These are phyloP conservation scores for Enchytraeus crypticus DNA, from an alignment of 2,888 invertebrate species.

Conservation along the genomic window DNA sequence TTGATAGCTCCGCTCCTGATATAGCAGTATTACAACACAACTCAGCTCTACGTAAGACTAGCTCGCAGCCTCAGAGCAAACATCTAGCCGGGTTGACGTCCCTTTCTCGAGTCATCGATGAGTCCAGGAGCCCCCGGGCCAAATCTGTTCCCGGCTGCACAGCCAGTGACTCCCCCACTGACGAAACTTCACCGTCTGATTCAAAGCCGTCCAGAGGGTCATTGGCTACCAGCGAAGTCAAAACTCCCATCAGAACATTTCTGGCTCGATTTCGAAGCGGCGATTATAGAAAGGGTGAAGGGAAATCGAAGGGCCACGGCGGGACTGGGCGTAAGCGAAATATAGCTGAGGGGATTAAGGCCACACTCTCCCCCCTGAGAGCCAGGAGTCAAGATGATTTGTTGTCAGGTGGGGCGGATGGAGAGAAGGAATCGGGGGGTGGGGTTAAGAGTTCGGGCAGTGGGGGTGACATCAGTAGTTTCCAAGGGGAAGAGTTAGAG, in stretches of 20 bases:
- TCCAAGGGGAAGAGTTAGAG: no score
- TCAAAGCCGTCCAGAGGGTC: no score
- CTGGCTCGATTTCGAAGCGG: not conserved
- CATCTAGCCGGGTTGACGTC: no score
- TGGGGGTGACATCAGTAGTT: no score
- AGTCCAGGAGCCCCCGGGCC: not conserved
- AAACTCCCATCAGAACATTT: no score
- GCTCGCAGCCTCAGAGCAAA: slow-evolving; percentile 13
- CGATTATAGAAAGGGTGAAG: not conserved
- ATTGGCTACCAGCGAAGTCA: no score
- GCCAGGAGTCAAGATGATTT: slow-evolving; percentile 44
- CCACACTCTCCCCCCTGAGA: slow-evolving; percentile 54
- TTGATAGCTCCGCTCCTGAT: not conserved
- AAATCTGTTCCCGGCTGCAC: not conserved
- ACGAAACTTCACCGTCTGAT: not conserved
- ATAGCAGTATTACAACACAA: not conserved
- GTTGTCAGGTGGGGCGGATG: no score
- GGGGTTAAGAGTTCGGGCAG: no score
- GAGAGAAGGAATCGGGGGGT: no score
- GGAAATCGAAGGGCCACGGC: slow-evolving; percentile 41
- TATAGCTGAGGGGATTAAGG: slow-evolving; percentile 59
- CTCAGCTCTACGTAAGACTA: slow-evolving; percentile 9
- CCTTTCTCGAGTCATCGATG: slow-evolving; percentile 1
- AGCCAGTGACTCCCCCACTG: not conserved
- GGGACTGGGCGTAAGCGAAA: slow-evolving; percentile 51